Base-by-base conservation (phyloP, 2,888 invertebrate genomes). In the Auanema freiburgensis region DNA sequence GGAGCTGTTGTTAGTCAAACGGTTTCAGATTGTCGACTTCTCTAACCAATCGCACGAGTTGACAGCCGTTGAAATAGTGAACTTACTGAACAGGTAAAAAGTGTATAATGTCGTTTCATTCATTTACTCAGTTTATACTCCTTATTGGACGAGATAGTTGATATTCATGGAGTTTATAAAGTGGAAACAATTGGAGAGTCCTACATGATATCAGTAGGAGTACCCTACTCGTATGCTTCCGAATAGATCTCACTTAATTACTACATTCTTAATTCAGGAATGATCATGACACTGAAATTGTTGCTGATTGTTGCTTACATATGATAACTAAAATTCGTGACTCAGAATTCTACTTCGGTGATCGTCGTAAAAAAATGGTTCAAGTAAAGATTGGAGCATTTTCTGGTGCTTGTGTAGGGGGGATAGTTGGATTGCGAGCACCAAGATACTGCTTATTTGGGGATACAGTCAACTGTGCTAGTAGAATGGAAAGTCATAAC, bases 41-140 rank as follows among this genome's bases (percentile, higher is more conserved):
- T 94, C 95, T 1, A 92, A 92, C 86, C 96, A 97, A 83, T 96
- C 95, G 84, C 92, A 92, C 78, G 88, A 92, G 69, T 92, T 97
- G 79, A 91, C 92, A 0, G 95, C 96, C 0, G 94, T 96, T 92
- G 92, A 95, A 84, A 96, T 97, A 10, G 96, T 97, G 0, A 92
- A 92, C 25, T 93, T 97, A 91, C 88, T 97, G 51, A 97, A 97
- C 85, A 62, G 59, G 71, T 71, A 91, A 55, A n/a, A n/a, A n/a
- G 61, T 49, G 24, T 5, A 16, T 52, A 23, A 4, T 52, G 52
- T 5, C 4, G 10, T 21, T 5, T 14, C 14, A 52, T 8, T 10
- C 52, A 52, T 60, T 16, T 21, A 50, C 65, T 40, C 60, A 71
- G 66, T 18, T 57, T 77, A 42, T 78, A 74, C 59, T 66, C 72